Evolutionary conservation across 2,113 vertebrate species (phyloP), one percentile per base, ranked within the genome.

Genomic region (Myotis lucifugus): DNA sequence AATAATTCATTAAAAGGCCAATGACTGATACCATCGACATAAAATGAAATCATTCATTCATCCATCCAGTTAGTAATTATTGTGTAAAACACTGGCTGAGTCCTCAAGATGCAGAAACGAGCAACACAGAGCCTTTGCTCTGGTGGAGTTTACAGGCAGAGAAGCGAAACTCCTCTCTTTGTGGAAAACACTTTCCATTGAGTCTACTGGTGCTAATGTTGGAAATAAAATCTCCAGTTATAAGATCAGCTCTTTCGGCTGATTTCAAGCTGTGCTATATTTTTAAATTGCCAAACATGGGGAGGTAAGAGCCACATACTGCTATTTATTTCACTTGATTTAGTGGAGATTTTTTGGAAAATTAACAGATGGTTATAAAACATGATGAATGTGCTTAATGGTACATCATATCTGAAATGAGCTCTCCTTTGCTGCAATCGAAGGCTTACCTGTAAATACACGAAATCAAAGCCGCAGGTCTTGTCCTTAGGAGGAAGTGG

Each of bases 1-100:
- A 90, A 72, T 88, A n/a, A 77, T 64, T 77, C 46, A 70, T 85
- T 72, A 93, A 96, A 96, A 70, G 61, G 34, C 15, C n/a, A 52
- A 2, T 32, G 25, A 37, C 42, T 84, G 56, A 56, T 73, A 48
- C 4, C 13, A 69, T 14, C 17, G 79, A 77, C 9, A 85, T 87
- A 94, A 85, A 93, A 32, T 8, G 9, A 84, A 90, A 70, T 29
- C 50, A 87, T 77, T 85, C 17, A 85, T 79, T 74, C 27, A 85
- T 69, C 13, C 17, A 66, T 40, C 54, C 32, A 46, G 7, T 46
- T 89, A 46, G 79, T 91, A 66, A 59, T 64, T 42, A n/a, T 42
- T 74, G 52, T 84, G 32, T 61, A n/a, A 52, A 92, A 37, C 17
- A 17, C 10, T 64, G 40, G 14, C 76, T 61, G 76, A 61, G n/a